Evolutionary conservation across 2,888 invertebrate species (phyloP).

Genomic region (Leptinotarsa rubiginosa): DNA sequence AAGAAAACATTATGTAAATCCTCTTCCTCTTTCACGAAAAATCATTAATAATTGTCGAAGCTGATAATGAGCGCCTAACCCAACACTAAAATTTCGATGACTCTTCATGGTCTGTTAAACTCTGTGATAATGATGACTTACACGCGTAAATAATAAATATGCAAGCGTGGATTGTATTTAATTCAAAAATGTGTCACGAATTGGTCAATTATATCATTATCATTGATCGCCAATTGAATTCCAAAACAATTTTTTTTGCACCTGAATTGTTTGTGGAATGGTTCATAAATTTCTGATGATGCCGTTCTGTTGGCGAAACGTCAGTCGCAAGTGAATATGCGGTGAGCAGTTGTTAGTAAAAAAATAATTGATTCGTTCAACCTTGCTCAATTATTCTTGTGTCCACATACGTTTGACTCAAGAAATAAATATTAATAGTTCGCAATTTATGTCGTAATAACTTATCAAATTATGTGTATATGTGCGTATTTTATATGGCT

Average conservation of each 20-base stretch:
- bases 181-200: too few relatives aligned
- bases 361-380: too few relatives aligned
- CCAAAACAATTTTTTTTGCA: too few relatives aligned
- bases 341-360: too few relatives aligned
- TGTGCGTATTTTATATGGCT: background rate
- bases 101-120: constrained; percentile 10
- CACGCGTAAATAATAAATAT: background rate
- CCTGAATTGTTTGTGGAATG: too few relatives aligned
- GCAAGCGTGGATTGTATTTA: background rate
- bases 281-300: too few relatives aligned
- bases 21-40: constrained; percentile 39
- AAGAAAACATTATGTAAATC: constrained; percentile 42
- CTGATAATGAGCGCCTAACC: constrained; percentile 16
- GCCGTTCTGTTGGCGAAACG: too few relatives aligned
- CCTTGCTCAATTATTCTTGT: too few relatives aligned
- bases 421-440: background rate
- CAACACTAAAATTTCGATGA: constrained; percentile 23
- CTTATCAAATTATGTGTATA: background rate
- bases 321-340: too few relatives aligned
- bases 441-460: background rate
- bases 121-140: constrained; percentile 17
- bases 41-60: constrained; percentile 39
- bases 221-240: too few relatives aligned
- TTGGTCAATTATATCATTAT: too few relatives aligned
- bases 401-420: too few relatives aligned